Conservation (phyloP, 2,797 vertebrate species). For the Myotis planiceps region DNA sequence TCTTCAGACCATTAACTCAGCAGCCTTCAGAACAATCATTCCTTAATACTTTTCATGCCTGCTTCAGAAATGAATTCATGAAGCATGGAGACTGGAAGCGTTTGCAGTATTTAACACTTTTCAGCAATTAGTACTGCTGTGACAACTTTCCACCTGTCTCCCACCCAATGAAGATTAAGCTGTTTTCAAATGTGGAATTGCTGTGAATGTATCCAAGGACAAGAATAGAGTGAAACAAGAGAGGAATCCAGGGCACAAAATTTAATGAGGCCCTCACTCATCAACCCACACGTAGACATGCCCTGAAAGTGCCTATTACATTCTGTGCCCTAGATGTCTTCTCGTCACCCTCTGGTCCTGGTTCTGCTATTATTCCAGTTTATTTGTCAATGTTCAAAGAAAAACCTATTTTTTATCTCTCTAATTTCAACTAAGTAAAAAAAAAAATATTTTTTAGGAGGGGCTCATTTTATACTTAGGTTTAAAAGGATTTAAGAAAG, state of each 20-base stretch:
- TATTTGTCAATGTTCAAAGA: constrained; percentile 5
- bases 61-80: constrained; percentile 13
- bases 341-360: background rate
- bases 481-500: constrained; percentile 20
- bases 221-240: background rate
- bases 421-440: constrained; percentile 21
- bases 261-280: background rate
- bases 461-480: background rate
- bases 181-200: constrained; percentile 36
- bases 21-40: background rate
- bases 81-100: background rate
- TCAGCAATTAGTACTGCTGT: background rate
- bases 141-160: background rate
- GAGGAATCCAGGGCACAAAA: background rate
- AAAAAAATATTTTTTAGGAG: background rate
- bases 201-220: background rate
- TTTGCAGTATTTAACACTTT: background rate
- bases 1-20: background rate
- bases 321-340: background rate
- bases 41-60: background rate
- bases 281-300: background rate
- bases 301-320: background rate
- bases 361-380: background rate
- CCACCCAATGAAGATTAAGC: background rate
- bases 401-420: constrained; percentile 21